phyloP scores from a whole-genome alignment of 2,797 vertebrate species.

The Enteromius anoplus region DNA sequence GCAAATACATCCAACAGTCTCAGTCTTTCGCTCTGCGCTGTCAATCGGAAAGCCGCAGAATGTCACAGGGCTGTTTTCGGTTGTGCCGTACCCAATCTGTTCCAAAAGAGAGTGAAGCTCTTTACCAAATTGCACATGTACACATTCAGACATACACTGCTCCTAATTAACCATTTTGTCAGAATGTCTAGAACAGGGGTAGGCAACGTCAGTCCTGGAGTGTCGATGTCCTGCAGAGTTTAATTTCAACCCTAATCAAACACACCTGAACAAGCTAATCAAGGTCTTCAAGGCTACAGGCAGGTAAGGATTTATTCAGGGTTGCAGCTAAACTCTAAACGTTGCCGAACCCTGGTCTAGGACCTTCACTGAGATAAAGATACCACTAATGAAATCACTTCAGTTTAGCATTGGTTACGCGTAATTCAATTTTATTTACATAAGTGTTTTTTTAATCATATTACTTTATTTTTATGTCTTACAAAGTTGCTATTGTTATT shows the following conservation, averaged over 20 bases:
- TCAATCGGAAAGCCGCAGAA: constrained; percentile 82
- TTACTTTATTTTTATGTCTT: background rate
- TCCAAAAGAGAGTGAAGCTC: background rate
- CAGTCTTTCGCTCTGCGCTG: constrained; percentile 73
- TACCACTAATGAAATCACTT: background rate
- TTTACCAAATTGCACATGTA: background rate
- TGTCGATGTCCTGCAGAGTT: no score
- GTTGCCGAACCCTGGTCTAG: no score
- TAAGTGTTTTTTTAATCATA: background rate
- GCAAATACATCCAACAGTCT: constrained; percentile 82
- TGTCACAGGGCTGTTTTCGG: constrained; percentile 94
- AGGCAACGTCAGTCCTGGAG: no score
- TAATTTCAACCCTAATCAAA: no score
- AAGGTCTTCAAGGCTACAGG: no score
- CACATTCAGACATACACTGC: background rate
- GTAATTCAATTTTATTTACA: background rate
- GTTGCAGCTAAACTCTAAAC: no score
- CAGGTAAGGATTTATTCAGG: no score
- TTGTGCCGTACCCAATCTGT: constrained; percentile 91
- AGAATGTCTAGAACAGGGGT: background rate
- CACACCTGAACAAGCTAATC: no score
- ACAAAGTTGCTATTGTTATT: background rate
- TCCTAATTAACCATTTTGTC: background rate
- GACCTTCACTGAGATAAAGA: background rate
- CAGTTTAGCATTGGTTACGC: background rate